Evolutionary conservation across 2,888 invertebrate species (phyloP).

Genomic region (Polia nebulosa): DNA sequence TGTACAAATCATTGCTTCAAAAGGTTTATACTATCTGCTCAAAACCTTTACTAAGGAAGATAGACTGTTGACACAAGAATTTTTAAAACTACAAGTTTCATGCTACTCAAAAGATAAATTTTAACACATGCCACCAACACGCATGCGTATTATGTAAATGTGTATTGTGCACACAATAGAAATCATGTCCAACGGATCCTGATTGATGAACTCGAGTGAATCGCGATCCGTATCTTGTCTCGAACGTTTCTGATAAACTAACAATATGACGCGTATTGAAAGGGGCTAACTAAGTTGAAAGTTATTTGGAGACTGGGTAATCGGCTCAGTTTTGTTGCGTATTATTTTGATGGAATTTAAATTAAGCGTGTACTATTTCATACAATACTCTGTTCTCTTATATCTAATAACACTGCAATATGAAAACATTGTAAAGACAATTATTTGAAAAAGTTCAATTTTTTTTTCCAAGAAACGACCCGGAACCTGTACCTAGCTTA

Average conservation of each 20-base stretch:
- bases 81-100: constrained; percentile 15
- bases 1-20: not conserved
- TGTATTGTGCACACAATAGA: constrained; percentile 81
- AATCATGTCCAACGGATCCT: constrained; percentile 83
- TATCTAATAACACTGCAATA: not conserved
- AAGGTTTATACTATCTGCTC: not conserved
- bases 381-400: not conserved
- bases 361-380: not conserved
- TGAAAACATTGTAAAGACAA: not conserved
- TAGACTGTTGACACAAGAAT: constrained; percentile 1
- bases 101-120: constrained; percentile 30
- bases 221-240: constrained; percentile 73
- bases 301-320: constrained; percentile 53
- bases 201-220: constrained; percentile 82
- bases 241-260: constrained; percentile 70
- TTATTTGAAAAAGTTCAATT: not conserved
- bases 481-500: too few relatives aligned
- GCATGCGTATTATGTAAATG: constrained; percentile 84
- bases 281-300: constrained; percentile 64
- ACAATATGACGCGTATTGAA: constrained; percentile 72
- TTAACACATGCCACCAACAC: constrained; percentile 77
- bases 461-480: not conserved
- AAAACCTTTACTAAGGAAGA: not conserved
- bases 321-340: constrained; percentile 43
- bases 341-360: constrained; percentile 17